Evolutionary conservation across 2,888 invertebrate genomes (phyloP), one percentile per base, ranked within the genome.

Genomic region (Hirtodrosophila trivittata): DNA sequence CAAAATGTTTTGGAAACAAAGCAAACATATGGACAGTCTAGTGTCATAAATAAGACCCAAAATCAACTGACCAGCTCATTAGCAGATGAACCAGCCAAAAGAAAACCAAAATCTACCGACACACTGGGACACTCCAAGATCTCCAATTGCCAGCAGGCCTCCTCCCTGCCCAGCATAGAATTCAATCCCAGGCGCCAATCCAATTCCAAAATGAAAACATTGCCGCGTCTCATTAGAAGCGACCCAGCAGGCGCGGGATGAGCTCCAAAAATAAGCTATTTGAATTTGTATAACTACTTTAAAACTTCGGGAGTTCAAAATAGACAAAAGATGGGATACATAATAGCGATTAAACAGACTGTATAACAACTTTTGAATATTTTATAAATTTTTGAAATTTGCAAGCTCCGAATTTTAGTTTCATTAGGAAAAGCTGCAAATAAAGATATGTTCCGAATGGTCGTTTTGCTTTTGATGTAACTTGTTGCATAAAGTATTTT

Each of bases 1-100:
- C 62, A 63, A 65, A 82, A 83, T 80, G 77, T 80, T 76, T 80
- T 66, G 77, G 63, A 80, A 74, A 80, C 81, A 80, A 80, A 76
- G 58, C 74, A 35, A 10, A 80, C 83, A 83, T 76, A 80, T 73
- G 58, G 51, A 32, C 65, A 59, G 8, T 21, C 50, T 56, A 52
- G 42, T 69, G 69, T 30, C 75, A 77, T 80, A 81, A 84, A 75
- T 81, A 72, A 77, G 69, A 49, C 28, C 57, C 60, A 46, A 56
- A 76, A 59, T 55, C 52, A 69, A 67, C 75, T 55, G 60, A 56
- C 59, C 68, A 45, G 56, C 81, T 80, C 80, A 80, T 80, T 80
- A 80, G 75, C 63, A 42, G 30, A 42, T 9, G 5, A 9, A 2
- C 28, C 9, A 28, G 16, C 47, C 37, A 33, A 32, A 33, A 59